These are phyloP conservation scores for Miltochrista miniata DNA, from an alignment of 2,888 invertebrate genomes.

Conservation along the genomic window DNA sequence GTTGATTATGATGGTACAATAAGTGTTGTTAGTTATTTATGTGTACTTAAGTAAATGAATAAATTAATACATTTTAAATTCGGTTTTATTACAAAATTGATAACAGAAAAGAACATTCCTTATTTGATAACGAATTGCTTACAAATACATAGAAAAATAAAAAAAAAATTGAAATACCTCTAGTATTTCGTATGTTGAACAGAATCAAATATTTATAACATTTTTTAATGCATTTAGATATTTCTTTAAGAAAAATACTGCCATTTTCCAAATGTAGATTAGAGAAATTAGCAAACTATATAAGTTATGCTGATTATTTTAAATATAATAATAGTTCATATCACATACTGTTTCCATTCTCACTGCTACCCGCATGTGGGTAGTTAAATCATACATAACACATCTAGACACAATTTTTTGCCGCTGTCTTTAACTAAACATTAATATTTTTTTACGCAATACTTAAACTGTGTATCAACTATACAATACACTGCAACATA, in stretches of 20 bases:
- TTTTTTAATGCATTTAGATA: not conserved
- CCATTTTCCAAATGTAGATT: not conserved
- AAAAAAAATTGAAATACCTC: not conserved
- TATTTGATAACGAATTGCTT: conserved; percentile 29
- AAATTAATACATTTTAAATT: conserved; percentile 12
- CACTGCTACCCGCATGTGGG: no score
- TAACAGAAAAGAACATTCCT: conserved; percentile 31
- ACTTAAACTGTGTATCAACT: no score
- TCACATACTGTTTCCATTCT: no score
- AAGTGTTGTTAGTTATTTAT: conserved; percentile 31
- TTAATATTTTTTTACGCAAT: no score
- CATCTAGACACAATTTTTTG: no score
- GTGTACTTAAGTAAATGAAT: conserved; percentile 35
- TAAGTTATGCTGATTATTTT: not conserved
- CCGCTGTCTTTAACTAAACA: no score
- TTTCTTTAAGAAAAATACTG: no score
- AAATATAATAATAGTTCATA: not conserved
- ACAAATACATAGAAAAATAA: conserved; percentile 24
- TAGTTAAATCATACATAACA: no score
- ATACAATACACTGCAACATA: no score
- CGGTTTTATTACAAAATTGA: conserved; percentile 21
- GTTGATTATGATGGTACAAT: not conserved
- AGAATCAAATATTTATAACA: not conserved
- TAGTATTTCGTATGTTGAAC: not conserved
- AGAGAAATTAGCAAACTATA: not conserved